Conservation (phyloP, 2,113 vertebrate genomes). For the Amphiprion ocellaris region DNA sequence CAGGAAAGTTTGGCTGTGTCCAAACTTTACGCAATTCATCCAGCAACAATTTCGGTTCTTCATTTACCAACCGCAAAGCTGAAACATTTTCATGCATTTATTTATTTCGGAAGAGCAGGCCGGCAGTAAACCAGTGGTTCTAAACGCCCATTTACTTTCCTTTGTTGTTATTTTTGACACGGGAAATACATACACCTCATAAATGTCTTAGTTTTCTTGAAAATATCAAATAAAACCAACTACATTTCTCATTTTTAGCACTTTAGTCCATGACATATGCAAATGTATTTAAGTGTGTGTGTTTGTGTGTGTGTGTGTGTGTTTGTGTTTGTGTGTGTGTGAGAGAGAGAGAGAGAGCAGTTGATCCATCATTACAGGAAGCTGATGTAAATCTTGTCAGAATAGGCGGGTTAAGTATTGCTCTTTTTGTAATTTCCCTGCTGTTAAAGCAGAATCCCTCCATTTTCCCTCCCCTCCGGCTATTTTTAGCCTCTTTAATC, state of each 20-base stretch:
- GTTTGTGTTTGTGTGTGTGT: background rate
- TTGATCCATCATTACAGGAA: slow-evolving; percentile 67
- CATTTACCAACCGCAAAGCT: too few species aligned
- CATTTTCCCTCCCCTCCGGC: slow-evolving; percentile 56
- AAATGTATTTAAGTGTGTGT: too few species aligned
- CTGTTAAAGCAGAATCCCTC: slow-evolving; percentile 68
- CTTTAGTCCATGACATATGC: background rate
- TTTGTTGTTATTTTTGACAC: too few species aligned
- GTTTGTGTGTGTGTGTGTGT: slow-evolving; percentile 3
- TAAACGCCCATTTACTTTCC: background rate
- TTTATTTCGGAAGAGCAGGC: background rate
- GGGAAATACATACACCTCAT: background rate
- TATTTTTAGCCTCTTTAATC: slow-evolving; percentile 86
- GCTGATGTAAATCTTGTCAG: slow-evolving; percentile 64
- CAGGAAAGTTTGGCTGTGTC: too few species aligned
- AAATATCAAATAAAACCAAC: too few species aligned
- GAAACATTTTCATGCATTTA: background rate
- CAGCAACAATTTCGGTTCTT: too few species aligned
- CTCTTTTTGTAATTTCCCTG: slow-evolving; percentile 59
- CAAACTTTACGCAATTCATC: too few species aligned
- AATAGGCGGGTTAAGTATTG: slow-evolving; percentile 60
- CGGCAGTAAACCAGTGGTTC: background rate
- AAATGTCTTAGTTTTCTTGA: too few species aligned
- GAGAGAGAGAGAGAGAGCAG: slow-evolving; percentile 24
- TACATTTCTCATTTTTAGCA: background rate